phyloP scores from a whole-genome alignment of 1,140 invertebrate species.

The Lepeophtheirus salmonis region DNA sequence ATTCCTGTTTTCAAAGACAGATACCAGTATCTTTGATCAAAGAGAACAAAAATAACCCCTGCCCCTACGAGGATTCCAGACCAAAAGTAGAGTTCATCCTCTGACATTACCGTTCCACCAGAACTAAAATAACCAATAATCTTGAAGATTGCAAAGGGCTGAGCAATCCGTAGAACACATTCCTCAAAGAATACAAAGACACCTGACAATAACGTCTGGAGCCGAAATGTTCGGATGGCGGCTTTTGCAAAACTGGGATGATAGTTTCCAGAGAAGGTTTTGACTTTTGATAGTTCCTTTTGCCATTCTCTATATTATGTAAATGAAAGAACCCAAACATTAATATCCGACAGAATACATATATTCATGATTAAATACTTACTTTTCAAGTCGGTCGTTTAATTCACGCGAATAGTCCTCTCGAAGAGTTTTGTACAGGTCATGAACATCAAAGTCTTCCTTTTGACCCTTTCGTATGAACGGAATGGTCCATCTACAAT shows the following conservation, averaged over 20 bases:
- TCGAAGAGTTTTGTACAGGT: not conserved
- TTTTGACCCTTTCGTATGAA: not conserved
- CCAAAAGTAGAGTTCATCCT: not conserved
- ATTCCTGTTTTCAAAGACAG: not conserved
- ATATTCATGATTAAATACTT: not conserved
- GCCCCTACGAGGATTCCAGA: not conserved
- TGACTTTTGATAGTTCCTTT: constrained; percentile 13
- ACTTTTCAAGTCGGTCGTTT: not conserved
- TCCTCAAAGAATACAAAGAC: constrained; percentile 21
- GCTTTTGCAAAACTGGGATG: constrained; percentile 20
- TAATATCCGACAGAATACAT: not conserved
- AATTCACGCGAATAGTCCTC: not conserved
- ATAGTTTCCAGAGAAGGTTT: constrained; percentile 13
- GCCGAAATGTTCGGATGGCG: constrained; percentile 19
- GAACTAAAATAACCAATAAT: not conserved
- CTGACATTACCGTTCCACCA: not conserved
- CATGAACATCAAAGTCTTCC: not conserved
- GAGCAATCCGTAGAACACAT: constrained; percentile 20
- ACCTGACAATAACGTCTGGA: constrained; percentile 17
- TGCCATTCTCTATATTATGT: constrained; percentile 20
- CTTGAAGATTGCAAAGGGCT: constrained; percentile 1
- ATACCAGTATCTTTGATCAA: not conserved
- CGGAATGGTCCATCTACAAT: not conserved
- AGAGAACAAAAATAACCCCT: not conserved
- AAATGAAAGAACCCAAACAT: too few relatives aligned